Base-by-base conservation (phyloP, 2,113 vertebrate species). In the Electrona antarctica region DNA sequence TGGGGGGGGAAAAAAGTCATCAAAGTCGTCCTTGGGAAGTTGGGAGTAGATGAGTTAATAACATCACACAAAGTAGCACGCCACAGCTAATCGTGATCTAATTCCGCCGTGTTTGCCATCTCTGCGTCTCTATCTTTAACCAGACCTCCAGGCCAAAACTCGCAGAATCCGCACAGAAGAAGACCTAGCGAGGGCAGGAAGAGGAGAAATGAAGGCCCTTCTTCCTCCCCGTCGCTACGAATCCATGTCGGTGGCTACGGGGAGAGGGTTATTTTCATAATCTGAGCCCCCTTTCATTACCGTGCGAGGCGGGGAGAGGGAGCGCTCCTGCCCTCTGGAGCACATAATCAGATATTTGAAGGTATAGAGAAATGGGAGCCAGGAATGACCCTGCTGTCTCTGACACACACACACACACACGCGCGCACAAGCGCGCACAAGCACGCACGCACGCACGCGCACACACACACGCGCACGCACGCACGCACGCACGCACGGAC, bases 221-320 rank as follows among this genome's bases (percentile, higher is more conserved):
- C 33, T 21, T 21, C 21, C 21, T 21, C 54, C 68, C 45, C 64
- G 75, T 80, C 66, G 21, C 67, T 74, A 46, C 50, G 2, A 1
- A 60, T 74, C 14, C 74, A 73, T 60, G 76, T 77, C 29, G 3
- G 12, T 46, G 67, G 60, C 72, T 67, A 69, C 5, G 2, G 59
- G 29, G 52, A 59, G 29, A 64, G 41, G 64, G 64, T 46, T 76
- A 62, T 80, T 82, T 85, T 86, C 71, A 85, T 86, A 80, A 84
- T 89, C 68, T 48, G n/a, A 85, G 69, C 33, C 62, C 33, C 76
- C 80, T 84, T 80, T 85, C 69, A 90, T 88, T 81, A 86, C 51
- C 0, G 4, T 55, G 58, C 28, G 67, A 65, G 69, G 50, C 61
- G 66, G 52, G 54, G 65, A 83, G 72, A 75, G 68, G 28, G 33